Conservation (phyloP, 2,113 vertebrate genomes). For the Odobenus rosmarus region DNA sequence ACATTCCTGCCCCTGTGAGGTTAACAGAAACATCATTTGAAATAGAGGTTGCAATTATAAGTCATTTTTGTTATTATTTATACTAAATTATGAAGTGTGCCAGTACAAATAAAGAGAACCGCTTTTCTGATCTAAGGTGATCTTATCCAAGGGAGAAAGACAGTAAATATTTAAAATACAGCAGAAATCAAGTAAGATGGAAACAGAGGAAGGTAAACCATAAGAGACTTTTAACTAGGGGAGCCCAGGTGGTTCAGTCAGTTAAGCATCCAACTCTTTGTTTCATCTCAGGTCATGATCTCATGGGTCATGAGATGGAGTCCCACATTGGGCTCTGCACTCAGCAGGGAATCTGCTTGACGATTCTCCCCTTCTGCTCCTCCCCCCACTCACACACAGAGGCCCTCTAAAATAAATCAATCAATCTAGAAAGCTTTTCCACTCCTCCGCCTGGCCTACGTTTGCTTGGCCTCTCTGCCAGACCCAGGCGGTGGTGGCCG, state of each 20-base stretch:
- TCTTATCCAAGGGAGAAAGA: not conserved
- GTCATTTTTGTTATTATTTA: not conserved
- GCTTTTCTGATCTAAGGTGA: not conserved
- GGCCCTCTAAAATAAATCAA: not conserved
- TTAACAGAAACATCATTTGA: not conserved
- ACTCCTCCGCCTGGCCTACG: too few species aligned
- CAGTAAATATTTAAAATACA: not conserved
- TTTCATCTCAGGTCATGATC: not conserved
- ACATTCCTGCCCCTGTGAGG: not conserved
- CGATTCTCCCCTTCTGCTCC: not conserved
- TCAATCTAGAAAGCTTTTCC: not conserved
- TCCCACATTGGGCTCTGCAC: not conserved
- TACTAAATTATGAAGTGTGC: not conserved
- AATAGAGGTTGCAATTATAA: not conserved
- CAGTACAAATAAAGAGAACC: not conserved
- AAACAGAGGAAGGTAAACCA: not conserved
- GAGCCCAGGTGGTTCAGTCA: not conserved
- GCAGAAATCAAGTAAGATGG: not conserved
- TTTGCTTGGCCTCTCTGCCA: too few species aligned
- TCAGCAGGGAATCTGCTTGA: not conserved
- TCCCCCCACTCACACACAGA: not conserved
- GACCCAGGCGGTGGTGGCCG: too few species aligned
- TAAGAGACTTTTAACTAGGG: not conserved
- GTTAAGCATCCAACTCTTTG: not conserved
- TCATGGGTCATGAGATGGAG: not conserved